phyloP scores from a whole-genome alignment of 1,140 invertebrate species.

The Brachionus plicatilis region DNA sequence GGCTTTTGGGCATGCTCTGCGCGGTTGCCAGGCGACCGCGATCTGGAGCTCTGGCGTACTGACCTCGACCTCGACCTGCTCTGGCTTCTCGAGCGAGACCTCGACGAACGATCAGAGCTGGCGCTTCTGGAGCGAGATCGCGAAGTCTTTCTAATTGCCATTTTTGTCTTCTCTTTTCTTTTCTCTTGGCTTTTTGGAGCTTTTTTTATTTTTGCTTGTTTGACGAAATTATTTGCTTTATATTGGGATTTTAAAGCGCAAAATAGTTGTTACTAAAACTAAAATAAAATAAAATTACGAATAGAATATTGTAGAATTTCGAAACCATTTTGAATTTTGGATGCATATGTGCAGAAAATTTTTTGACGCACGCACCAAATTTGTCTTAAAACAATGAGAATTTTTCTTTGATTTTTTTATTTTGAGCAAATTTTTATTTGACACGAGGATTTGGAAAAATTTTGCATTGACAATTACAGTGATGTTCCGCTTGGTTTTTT shows the following conservation, averaged over 20 bases:
- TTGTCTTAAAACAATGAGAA: not conserved
- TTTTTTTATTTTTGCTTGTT: not conserved
- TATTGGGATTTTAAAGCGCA: not conserved
- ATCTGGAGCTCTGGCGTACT: not conserved
- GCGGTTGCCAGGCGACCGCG: not conserved
- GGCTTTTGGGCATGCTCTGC: not conserved
- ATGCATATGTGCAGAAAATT: not conserved
- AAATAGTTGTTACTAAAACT: not conserved
- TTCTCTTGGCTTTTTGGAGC: not conserved
- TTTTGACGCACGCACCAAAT: not conserved
- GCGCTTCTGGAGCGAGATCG: not conserved
- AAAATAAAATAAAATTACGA: not conserved
- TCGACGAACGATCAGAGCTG: not conserved
- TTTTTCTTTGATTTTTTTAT: not conserved
- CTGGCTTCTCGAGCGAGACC: not conserved
- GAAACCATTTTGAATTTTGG: not conserved
- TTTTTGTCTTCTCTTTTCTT: not conserved
- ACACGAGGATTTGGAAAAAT: no score
- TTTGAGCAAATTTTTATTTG: not conserved
- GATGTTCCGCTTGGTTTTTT: no score
- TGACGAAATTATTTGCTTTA: not conserved
- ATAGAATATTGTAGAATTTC: constrained; percentile 33
- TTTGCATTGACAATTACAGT: no score
- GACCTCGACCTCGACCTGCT: not conserved
- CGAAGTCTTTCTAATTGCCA: not conserved